These are phyloP conservation scores for Mamestra brassicae DNA, from an alignment of 2,888 invertebrate genomes.

Conservation along the genomic window DNA sequence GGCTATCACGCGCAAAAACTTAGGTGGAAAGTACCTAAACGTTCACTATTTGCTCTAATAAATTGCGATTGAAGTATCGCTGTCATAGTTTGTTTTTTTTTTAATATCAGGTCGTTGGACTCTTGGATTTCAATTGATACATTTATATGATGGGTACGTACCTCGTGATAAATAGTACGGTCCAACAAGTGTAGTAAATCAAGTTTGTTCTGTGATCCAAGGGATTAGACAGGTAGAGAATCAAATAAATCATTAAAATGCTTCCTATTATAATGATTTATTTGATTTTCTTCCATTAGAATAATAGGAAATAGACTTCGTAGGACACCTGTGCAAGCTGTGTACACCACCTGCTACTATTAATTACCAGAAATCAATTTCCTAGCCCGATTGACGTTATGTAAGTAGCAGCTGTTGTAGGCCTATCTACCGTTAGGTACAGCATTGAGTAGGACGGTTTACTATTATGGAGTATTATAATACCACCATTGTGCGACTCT, in stretches of 20 bases:
- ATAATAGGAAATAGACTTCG: slow-evolving; percentile 21
- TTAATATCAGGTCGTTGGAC: neutral
- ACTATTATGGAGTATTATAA: neutral
- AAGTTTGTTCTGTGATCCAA: slow-evolving; percentile 4
- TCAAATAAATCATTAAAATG: no score
- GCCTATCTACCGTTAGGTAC: neutral
- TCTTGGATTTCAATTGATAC: neutral
- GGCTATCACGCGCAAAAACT: slow-evolving; percentile 40
- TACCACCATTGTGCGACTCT: neutral
- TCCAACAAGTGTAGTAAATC: neutral
- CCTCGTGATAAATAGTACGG: neutral
- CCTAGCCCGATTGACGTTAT: slow-evolving; percentile 25
- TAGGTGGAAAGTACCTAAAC: slow-evolving; percentile 26
- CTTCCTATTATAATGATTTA: slow-evolving; percentile 41
- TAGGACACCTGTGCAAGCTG: slow-evolving; percentile 25
- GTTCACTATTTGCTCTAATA: slow-evolving; percentile 36
- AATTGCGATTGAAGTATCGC: slow-evolving; percentile 13
- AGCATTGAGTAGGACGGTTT: neutral
- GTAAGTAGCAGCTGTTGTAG: slow-evolving; percentile 12
- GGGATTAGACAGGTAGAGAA: slow-evolving; percentile 14
- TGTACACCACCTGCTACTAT: slow-evolving; percentile 25
- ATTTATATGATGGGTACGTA: neutral
- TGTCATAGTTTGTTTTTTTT: neutral
- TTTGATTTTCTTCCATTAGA: slow-evolving; percentile 13
- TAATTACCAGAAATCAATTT: slow-evolving; percentile 43